Base-by-base conservation (phyloP, 2,888 invertebrate genomes). In the Tricholauxania praeusta region DNA sequence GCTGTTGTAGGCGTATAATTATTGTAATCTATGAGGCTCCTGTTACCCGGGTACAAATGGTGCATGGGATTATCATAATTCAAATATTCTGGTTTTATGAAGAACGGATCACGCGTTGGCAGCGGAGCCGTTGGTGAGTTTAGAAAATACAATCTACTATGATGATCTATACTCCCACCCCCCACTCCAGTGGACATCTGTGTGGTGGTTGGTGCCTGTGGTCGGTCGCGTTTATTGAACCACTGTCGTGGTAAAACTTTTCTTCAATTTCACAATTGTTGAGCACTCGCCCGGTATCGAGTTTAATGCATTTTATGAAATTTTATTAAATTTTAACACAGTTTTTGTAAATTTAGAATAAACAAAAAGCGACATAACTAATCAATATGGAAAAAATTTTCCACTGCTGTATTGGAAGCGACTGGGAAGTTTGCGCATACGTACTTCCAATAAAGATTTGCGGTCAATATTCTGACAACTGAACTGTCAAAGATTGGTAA, bases 291-390 rank as follows among this genome's bases (percentile, higher is more conserved):
- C 59, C 15, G 28, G 59, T 39, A 39, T 39, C 15, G 8, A 39
- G 39, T 62, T 63, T 55, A 63, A 32, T 70, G 39, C 63, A 63
- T 70, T 51, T 69, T 62, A 60, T 28, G 28, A 63, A 53, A 19
- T 53, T 57, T 57, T 59, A 32, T 47, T 39, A n/a, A 53, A 68
- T 76, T 75, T 79, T 71, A 75, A 79, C 77, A 79, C 79, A 83
- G 82, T 82, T 81, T 79, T 80, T 78, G 76, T 73, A 76, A 80
- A 81, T 74, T 74, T 74, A 74, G 85, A 82, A 84, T 84, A 84
- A 84, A 85, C 84, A 84, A 84, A 85, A 84, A 85, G 83, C 84
- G 84, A 84, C 84, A 84, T 84, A 84, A 85, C 85, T 85, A 84
- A 84, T 84, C 84, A 84, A 84, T 84, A 84, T 84, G 85, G 85